A percentile compares a stretch with the other conserved stretches of the same genome.
Conservation (phyloP, 2,113 vertebrate genomes). For the Hipposideros armiger region DNA sequence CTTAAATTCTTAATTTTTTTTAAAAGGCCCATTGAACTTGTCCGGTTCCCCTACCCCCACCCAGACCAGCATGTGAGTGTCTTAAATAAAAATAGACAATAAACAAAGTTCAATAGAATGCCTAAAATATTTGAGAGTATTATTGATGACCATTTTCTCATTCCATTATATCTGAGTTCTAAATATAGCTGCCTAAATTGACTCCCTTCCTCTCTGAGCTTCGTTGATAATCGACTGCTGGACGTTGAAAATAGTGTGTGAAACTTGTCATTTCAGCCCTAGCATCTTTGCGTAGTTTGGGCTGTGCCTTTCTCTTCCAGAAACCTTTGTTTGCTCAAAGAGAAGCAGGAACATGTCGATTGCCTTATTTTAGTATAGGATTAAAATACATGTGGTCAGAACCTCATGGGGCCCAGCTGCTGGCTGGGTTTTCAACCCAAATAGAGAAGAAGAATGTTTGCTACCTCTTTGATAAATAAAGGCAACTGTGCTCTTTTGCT, state of each 20-base stretch:
- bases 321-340: conserved; percentile 68
- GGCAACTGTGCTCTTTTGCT: neutral
- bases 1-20: conserved; percentile 50
- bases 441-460: conserved; percentile 84
- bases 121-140: conserved; percentile 29
- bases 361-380: conserved; percentile 75
- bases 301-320: conserved; percentile 52
- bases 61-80: neutral
- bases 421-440: conserved; percentile 78
- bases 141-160: neutral
- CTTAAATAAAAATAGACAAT: conserved; percentile 59
- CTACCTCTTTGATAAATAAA: conserved; percentile 74
- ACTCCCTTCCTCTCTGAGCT: neutral
- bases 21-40: conserved; percentile 50
- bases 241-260: conserved; percentile 47
- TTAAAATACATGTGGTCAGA: conserved; percentile 75
- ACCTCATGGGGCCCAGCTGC: conserved; percentile 70
- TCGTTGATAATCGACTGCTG: conserved; percentile 8
- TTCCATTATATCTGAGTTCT: conserved; percentile 41
- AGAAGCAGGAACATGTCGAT: conserved; percentile 65
- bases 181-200: neutral
- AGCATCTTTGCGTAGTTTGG: conserved; percentile 19
- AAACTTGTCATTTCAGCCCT: conserved; percentile 3
- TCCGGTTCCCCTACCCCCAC: neutral
- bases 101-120: neutral